Evolutionary conservation across 2,888 invertebrate genomes (phyloP).

Genomic region (Girardia tigrina): DNA sequence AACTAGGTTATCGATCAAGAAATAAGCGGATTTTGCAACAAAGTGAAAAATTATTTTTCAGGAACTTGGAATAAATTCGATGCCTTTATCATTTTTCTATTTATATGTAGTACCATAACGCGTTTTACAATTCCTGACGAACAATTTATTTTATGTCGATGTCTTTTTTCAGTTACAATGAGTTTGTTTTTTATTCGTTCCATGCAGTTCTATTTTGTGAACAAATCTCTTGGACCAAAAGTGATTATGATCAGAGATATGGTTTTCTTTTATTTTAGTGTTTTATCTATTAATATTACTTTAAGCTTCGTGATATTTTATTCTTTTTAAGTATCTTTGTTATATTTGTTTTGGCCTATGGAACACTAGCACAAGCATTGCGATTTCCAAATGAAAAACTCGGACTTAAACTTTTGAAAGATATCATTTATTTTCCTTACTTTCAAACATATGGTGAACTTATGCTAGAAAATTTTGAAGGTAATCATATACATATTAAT

Average conservation of each 20-base stretch:
- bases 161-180: constrained; percentile 44
- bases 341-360: constrained; percentile 27
- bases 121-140: constrained; percentile 40
- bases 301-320: constrained; percentile 24
- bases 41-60: background rate
- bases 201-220: constrained; percentile 46
- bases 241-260: constrained; percentile 50
- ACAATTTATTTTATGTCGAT: constrained; percentile 42
- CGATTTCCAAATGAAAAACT: constrained; percentile 1
- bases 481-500: too few relatives aligned
- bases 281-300: background rate
- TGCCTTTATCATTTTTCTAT: constrained; percentile 42
- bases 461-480: constrained; percentile 4
- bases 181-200: constrained; percentile 45
- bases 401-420: background rate
- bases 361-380: constrained; percentile 18
- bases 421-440: constrained; percentile 26
- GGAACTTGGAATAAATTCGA: constrained; percentile 47
- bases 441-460: constrained; percentile 27
- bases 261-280: constrained; percentile 40
- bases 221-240: constrained; percentile 48
- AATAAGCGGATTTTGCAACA: too few relatives aligned
- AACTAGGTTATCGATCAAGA: too few relatives aligned
- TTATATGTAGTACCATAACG: constrained; percentile 43
- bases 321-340: constrained; percentile 26